Base-by-base conservation (phyloP, 2,797 vertebrate genomes). In the Oreortyx pictus region DNA sequence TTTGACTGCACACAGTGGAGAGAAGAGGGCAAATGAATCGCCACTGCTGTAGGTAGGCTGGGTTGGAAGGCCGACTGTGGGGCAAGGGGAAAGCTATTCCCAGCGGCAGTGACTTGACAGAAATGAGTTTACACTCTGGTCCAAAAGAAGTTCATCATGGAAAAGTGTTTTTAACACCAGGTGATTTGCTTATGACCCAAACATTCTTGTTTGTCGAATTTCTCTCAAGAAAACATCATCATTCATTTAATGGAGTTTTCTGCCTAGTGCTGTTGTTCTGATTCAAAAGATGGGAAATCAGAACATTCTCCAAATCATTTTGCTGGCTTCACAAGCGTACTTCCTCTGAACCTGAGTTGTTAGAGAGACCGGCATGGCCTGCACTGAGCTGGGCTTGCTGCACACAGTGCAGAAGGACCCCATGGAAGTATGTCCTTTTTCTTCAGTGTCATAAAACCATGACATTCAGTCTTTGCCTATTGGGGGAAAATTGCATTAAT, bases 181-280 rank as follows among this genome's bases (percentile, higher is more conserved):
- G 29, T 76, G 92, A 12, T 90, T 92, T 80, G 72, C 75, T 85
- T 68, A 52, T 84, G 74, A 81, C 70, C 89, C 72, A 75, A 67
- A 94, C 80, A 31, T 61, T 72, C 46, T 59, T 60, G 33, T 59
- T 82, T 81, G 18, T 66, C 68, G 57, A 88, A 24, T 43, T 82
- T 54, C 72, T 75, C 75, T 92, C 35, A 62, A 59, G 43, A 75
- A 92, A 94, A 89, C 23, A 37, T 24, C 4, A 29, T 50, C 4
- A 1, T 74, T 91, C 68, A 80, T 82, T 57, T 71, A 60, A 65
- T 67, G 44, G 44, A 85, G 39, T 43, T 78, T 93, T 64, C 57
- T 77, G 64, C 52, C 81, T 17, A 73, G 67, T 31, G 56, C 86
- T 66, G 43, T 66, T 89, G 72, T 72, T 33, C 17, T 56, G 31